Evolutionary conservation across 2,797 vertebrate species (phyloP), one percentile per base, ranked within the genome.

Genomic region (Gymnopithys bicolor): DNA sequence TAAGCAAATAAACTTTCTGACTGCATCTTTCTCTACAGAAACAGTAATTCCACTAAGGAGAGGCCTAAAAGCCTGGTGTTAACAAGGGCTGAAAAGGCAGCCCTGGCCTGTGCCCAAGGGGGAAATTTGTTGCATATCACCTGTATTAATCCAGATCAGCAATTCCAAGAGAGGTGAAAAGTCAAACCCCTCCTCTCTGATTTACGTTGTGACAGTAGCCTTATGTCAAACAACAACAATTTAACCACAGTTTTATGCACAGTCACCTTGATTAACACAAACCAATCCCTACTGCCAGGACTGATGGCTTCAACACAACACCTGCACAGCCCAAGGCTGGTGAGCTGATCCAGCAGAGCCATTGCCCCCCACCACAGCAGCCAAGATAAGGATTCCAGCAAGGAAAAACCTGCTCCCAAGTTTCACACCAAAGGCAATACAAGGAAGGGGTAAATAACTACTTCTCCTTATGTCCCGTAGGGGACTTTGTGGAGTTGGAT

Each of bases 281-380:
- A 33, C 21, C 24, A n/a, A 30, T 4, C 5, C 3, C 0, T 3
- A 4, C 37, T 81, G 41, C 67, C 74, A 75, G 35, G 37, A 24
- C 24, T 10, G 8, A 39, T 62, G 41, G 30, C 13, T 58, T n/a
- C 2, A 2, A n/a, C 6, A 5, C 2, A 33, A 27, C 1, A 1
- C 39, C 60, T 9, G 12, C 12, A 13, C 13, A 30, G 12, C 12
- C 11, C 13, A 30, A 17, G 62, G 48, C 69, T 53, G 22, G 55
- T 3, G 48, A 68, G 55, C 0, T 0, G 39, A 23, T 45, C 19
- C 37, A 19, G 48, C 24, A 41, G 64, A 45, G 53, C 21, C 48
- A 62, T 11, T 39, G 71, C 56, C 41, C 15, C 15, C 35, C 10
- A 4, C 32, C 33, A 28, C 0, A 0, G 60, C 35, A 52, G 22